Evolutionary conservation across 2,888 invertebrate species (phyloP).

Genomic region (Pollenia angustigena): DNA sequence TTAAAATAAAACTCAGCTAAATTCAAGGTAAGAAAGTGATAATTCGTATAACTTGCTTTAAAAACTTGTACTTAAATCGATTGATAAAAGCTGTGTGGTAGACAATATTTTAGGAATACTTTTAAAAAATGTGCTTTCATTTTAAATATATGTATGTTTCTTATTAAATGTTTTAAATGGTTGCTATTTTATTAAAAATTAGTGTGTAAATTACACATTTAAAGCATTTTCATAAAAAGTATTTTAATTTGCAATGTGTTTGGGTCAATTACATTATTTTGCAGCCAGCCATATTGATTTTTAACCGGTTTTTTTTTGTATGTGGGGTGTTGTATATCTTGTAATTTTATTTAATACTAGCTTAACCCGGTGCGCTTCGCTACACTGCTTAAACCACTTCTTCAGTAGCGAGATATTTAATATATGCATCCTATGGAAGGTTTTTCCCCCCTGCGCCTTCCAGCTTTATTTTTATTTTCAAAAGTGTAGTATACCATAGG

Average conservation of each 20-base stretch:
- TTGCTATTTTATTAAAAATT: neutral
- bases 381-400: no score
- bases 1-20: conserved; percentile 15
- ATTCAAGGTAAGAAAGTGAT: conserved; percentile 56
- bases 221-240: neutral
- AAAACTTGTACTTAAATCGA: neutral
- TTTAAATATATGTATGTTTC: no score
- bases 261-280: conserved; percentile 36
- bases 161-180: neutral
- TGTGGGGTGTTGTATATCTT: neutral
- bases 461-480: no score
- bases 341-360: neutral
- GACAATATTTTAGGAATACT: neutral
- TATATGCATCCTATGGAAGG: no score
- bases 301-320: conserved; percentile 68
- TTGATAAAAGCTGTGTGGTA: neutral
- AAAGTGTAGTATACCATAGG: no score
- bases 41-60: neutral
- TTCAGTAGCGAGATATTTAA: no score
- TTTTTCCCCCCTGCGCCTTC: no score
- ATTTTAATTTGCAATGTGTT: conserved; percentile 26
- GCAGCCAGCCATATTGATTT: conserved; percentile 72
- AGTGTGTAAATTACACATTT: no score
- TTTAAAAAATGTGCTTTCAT: neutral
- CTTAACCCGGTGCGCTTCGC: no score